phyloP scores from a whole-genome alignment of 2,113 vertebrate genomes.

The Aplodontia rufa region DNA sequence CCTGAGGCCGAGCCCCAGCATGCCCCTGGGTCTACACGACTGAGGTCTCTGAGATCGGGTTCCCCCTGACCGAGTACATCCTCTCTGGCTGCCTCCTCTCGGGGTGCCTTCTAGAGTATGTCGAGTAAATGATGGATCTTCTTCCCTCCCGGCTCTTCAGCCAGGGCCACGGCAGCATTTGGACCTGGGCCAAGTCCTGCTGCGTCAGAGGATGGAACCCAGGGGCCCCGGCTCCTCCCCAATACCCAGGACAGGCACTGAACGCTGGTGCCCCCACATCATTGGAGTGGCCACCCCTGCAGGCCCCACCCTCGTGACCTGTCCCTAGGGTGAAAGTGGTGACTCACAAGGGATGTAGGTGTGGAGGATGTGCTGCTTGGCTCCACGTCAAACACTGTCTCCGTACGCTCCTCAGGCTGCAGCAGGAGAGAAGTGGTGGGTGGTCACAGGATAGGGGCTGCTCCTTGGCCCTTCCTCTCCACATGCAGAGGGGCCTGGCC shows the following conservation, averaged over 20 bases:
- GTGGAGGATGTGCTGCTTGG: slow-evolving; percentile 91
- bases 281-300: not conserved
- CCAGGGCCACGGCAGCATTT: slow-evolving; percentile 71
- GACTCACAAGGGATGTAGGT: slow-evolving; percentile 92
- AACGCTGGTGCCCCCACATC: not conserved
- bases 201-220: slow-evolving; percentile 44
- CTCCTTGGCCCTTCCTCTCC: not conserved
- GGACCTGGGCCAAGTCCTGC: slow-evolving; percentile 74
- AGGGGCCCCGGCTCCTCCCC: not conserved
- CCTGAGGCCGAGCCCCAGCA: slow-evolving; percentile 54
- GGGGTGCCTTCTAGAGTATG: not conserved
- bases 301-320: not conserved
- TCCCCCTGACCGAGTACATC: not conserved
- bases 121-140: not conserved
- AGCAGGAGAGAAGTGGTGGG: not conserved
- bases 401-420: slow-evolving; percentile 92
- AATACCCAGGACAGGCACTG: not conserved
- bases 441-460: not conserved
- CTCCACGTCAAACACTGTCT: slow-evolving; percentile 90
- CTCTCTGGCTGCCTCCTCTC: slow-evolving; percentile 14
- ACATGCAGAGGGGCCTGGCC: too few species aligned
- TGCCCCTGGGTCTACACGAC: slow-evolving; percentile 42
- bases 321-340: not conserved
- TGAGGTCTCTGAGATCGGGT: not conserved
- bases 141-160: slow-evolving; percentile 50